A percentile compares a stretch with the other conserved stretches of the same genome.
phyloP scores from a whole-genome alignment of 2,888 invertebrate genomes.

The Epinotia nisella region DNA sequence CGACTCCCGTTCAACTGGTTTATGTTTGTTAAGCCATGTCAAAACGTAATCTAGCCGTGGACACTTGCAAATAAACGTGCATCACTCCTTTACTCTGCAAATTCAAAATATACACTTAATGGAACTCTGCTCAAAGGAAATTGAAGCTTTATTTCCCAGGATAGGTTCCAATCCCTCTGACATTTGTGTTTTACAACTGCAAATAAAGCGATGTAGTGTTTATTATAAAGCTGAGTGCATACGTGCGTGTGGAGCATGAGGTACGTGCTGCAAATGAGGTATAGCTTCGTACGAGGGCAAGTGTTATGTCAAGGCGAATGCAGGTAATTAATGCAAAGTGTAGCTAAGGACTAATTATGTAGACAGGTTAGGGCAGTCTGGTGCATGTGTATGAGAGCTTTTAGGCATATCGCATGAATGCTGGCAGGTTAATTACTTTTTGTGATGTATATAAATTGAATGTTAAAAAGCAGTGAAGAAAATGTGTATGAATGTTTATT shows the following conservation, averaged over 20 bases:
- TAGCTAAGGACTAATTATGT: conserved; percentile 42
- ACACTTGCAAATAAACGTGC: conserved; percentile 74
- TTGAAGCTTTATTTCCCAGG: conserved; percentile 27
- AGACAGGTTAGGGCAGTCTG: conserved; percentile 31
- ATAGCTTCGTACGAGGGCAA: conserved; percentile 39
- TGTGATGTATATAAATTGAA: neutral
- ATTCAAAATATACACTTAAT: conserved; percentile 27
- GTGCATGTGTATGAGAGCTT: conserved; percentile 12
- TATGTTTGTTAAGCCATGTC: conserved; percentile 69
- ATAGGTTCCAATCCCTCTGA: conserved; percentile 29
- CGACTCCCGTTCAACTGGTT: conserved; percentile 61
- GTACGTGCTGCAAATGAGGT: conserved; percentile 27
- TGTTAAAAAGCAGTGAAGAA: neutral
- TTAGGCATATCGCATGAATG: conserved; percentile 21
- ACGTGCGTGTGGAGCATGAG: conserved; percentile 27
- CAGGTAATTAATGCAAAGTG: conserved; percentile 42
- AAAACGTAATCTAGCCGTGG: conserved; percentile 70
- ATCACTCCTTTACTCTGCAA: conserved; percentile 58
- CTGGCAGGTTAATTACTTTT: conserved; percentile 12
- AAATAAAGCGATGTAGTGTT: conserved; percentile 39
- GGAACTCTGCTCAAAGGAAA: conserved; percentile 15
- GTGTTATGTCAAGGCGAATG: conserved; percentile 38
- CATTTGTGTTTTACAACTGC: conserved; percentile 33
- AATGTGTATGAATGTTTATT: too few relatives aligned
- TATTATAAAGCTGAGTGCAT: conserved; percentile 39